phyloP scores from a whole-genome alignment of 2,888 invertebrate species.

The Sarcophaga variegata region DNA sequence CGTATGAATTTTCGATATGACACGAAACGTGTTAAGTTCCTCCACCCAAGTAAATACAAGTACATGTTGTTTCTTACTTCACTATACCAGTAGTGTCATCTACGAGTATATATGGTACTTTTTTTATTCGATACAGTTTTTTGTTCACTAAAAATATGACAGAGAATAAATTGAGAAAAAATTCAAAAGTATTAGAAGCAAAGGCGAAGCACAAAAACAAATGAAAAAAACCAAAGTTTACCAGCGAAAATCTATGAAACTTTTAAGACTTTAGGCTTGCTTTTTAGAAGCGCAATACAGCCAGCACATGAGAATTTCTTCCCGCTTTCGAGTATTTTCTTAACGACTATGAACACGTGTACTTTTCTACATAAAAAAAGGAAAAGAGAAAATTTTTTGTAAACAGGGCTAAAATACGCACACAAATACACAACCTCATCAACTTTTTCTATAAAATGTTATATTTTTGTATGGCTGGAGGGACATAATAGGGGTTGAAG shows the following conservation, averaged over 20 bases:
- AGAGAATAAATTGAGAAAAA: neutral
- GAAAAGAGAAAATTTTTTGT: neutral
- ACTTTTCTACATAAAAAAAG: neutral
- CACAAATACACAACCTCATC: neutral
- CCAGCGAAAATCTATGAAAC: conserved; percentile 29
- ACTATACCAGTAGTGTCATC: neutral
- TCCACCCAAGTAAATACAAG: neutral
- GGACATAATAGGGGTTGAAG: neutral
- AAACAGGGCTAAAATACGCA: neutral
- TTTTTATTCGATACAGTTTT: neutral
- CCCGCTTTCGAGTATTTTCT: neutral
- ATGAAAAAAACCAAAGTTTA: conserved; percentile 15
- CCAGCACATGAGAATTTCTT: neutral
- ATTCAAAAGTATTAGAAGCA: neutral
- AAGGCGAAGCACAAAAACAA: neutral
- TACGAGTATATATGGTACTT: neutral
- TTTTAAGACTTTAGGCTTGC: conserved; percentile 30
- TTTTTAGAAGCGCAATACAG: neutral
- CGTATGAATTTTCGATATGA: conserved; percentile 9
- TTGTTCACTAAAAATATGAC: neutral
- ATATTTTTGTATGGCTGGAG: no score
- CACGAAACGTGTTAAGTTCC: conserved; percentile 35
- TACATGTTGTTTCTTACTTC: no score
- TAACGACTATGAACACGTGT: conserved; percentile 5
- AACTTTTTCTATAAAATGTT: neutral